Evolutionary conservation across 2,888 invertebrate species (phyloP).

Genomic region (Tiliacea aurago): DNA sequence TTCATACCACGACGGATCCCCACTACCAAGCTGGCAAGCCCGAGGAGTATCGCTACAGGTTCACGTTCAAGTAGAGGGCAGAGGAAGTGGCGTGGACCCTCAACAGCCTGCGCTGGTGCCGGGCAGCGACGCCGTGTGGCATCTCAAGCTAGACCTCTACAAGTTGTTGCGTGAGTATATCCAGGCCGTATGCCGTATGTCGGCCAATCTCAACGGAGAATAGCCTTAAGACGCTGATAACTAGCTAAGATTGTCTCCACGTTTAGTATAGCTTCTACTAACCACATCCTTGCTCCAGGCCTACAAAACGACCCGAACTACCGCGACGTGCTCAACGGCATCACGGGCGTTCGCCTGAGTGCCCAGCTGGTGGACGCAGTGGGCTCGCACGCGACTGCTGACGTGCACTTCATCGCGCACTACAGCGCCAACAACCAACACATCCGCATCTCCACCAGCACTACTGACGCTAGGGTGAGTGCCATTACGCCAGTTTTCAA

Average conservation of each 20-base stretch:
- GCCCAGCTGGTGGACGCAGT: constrained; percentile 93
- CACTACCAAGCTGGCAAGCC: constrained; percentile 92
- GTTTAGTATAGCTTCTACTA: background rate
- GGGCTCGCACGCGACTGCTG: constrained; percentile 92
- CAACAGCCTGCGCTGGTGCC: constrained; percentile 91
- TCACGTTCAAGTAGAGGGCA: constrained; percentile 90
- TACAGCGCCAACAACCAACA: constrained; percentile 95
- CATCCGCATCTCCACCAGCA: constrained; percentile 96
- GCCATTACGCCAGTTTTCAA: no score
- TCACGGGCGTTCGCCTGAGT: constrained; percentile 92
- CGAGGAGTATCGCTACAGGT: constrained; percentile 92
- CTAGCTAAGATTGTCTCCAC: no score
- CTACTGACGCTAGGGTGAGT: constrained; percentile 93
- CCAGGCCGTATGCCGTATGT: no score
- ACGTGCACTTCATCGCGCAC: constrained; percentile 94
- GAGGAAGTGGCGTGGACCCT: constrained; percentile 92
- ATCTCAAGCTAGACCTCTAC: constrained; percentile 94
- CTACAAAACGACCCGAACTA: constrained; percentile 90
- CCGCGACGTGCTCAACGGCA: constrained; percentile 92
- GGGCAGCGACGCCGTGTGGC: constrained; percentile 94
- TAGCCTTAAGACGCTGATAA: no score
- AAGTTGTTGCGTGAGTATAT: constrained; percentile 88
- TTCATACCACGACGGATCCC: constrained; percentile 97
- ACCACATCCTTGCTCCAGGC: constrained; percentile 66
- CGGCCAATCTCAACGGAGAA: no score